Evolutionary conservation across 2,797 vertebrate species (phyloP), one percentile per base, ranked within the genome.

Genomic region (Syngnathus rostellatus): DNA sequence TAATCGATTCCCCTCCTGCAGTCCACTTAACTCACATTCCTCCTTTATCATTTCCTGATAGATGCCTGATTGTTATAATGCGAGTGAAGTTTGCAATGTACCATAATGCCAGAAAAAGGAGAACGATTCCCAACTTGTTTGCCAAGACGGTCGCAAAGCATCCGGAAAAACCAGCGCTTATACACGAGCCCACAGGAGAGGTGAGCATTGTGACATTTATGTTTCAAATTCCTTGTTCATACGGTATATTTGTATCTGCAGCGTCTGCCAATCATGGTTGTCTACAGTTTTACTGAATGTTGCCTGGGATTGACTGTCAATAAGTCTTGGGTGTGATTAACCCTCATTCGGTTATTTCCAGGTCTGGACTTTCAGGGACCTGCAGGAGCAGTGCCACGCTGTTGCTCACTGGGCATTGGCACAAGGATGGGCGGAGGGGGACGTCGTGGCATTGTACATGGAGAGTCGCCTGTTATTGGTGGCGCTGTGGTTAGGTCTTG

Each of bases 401-500:
- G 93, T 94, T 77, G 93, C 90, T 2, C 89, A 91, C 77, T 90
- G 89, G 81, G 92, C 90, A 2, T 59, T 71, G 50, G 79, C 76
- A 3, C 87, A 91, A 50, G 92, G 93, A 10, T 93, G 91, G 69
- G 53, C 12, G 0, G 75, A 86, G 0, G 93, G 94, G 0, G 92
- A 94, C 0, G 92, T 95, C 37, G 88, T 95, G 4, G 94, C 94
- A 0, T 16, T 95, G 63, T 93, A 89, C 77, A 87, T 94, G 89
- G 93, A 93, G 77, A 93, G 90, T 23, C 87, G 85, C 2, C 93
- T 91, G 0, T 77, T 87, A 40, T 87, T 93, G 3, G 92, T 93
- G 19, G 90, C 91, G 8, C 78, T 95, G 12, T 95, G 94, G 94
- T 66, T 95, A 50, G 94, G 94, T 19, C 85, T 95, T 85, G 93